Percentiles rank a stretch among this genome's conserved stretches.
These are phyloP conservation scores for Dendroctonus valens DNA, from an alignment of 1,140 invertebrate genomes.

Conservation along the genomic window DNA sequence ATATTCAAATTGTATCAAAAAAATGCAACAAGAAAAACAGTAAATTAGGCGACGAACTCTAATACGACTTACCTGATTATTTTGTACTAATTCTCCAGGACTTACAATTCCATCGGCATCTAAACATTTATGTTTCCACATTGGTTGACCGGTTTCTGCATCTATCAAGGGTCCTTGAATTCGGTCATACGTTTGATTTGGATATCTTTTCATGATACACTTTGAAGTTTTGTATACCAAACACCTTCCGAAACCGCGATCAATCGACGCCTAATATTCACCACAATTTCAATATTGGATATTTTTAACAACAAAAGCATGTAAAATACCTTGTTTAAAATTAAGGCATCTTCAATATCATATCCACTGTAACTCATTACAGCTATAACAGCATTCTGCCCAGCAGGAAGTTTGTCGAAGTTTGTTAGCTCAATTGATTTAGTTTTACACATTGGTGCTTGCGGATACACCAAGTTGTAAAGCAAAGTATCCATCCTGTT, in stretches of 20 bases:
- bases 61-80: conserved; percentile 63
- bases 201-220: conserved; percentile 85
- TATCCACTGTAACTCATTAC: conserved; percentile 99
- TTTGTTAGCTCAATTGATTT: conserved; percentile 91
- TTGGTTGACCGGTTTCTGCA: conserved; percentile 72
- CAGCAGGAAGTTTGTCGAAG: conserved; percentile 97
- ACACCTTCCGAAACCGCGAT: conserved; percentile 88
- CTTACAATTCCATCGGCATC: conserved; percentile 92
- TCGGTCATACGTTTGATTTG: conserved; percentile 90
- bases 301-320: background rate
- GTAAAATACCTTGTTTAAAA: conserved; percentile 80
- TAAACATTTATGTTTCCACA: conserved; percentile 80
- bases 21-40: background rate
- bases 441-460: conserved; percentile 95
- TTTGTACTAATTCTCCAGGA: conserved; percentile 80
- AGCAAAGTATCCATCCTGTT: conserved; percentile 96
- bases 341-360: conserved; percentile 98
- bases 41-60: background rate
- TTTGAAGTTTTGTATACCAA: conserved; percentile 89
- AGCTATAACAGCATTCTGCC: conserved; percentile 98
- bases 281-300: background rate
- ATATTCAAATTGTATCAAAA: conserved; percentile 13
- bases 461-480: conserved; percentile 96
- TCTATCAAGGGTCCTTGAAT: conserved; percentile 70
- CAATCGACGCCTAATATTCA: conserved; percentile 73